Conservation (phyloP, 2,113 vertebrate genomes). For the Dinomys branickii region DNA sequence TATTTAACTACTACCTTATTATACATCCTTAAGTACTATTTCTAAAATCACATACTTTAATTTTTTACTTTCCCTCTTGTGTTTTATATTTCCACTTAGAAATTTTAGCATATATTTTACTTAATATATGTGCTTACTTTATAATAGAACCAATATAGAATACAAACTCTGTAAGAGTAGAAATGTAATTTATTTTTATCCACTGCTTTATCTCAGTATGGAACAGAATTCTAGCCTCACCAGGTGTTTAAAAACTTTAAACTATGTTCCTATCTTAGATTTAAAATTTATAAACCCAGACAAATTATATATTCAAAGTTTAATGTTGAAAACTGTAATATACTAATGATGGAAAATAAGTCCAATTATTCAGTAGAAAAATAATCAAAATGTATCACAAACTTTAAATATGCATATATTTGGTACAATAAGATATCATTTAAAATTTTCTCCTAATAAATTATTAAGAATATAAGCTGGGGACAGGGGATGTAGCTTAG, state of each 20-base stretch:
- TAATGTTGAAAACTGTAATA: neutral
- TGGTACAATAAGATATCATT: neutral
- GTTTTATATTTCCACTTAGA: neutral
- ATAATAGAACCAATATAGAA: neutral
- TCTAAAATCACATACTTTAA: neutral
- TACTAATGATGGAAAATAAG: neutral
- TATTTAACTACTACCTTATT: neutral
- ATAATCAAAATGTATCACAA: slow-evolving; percentile 8
- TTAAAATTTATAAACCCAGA: neutral
- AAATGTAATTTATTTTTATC: neutral
- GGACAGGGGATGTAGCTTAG: too few species aligned
- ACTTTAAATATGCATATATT: neutral
- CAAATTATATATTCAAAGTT: neutral
- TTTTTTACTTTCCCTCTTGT: neutral
- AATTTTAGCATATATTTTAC: neutral
- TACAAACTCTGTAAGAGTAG: neutral
- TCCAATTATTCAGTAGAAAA: neutral
- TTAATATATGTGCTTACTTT: neutral
- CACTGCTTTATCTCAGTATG: neutral
- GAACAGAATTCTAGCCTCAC: neutral
- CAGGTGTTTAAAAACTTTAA: neutral
- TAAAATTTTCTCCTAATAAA: neutral
- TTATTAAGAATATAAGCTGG: neutral
- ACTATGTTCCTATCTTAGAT: neutral
- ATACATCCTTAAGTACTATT: neutral